Percentiles rank a stretch among this genome's conserved stretches.
Evolutionary conservation across 2,888 invertebrate species (phyloP).

Genomic region (Tenthredo mesomela): DNA sequence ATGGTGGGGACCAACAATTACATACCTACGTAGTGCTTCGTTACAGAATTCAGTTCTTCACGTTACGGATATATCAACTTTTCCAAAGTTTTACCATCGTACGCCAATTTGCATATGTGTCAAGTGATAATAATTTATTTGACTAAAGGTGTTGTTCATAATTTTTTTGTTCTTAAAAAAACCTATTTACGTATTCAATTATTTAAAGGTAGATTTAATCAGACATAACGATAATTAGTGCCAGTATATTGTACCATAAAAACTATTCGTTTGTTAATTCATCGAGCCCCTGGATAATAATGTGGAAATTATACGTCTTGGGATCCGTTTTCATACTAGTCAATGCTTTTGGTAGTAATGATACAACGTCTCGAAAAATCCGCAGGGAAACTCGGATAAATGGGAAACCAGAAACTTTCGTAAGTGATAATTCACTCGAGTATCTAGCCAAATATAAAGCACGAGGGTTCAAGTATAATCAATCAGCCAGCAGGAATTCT

Average conservation of each 20-base stretch:
- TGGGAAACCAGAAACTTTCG: neutral
- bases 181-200: too few species aligned
- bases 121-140: neutral
- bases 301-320: constrained; percentile 12
- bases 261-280: neutral
- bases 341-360: neutral
- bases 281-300: neutral
- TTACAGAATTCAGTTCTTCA: neutral
- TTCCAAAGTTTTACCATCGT: neutral
- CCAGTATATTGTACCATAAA: neutral
- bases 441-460: neutral
- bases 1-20: constrained; percentile 13
- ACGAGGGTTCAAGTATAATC: neutral
- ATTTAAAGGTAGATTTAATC: neutral
- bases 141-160: neutral
- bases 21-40: neutral
- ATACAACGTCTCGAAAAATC: neutral
- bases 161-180: neutral
- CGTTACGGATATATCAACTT: neutral
- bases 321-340: neutral
- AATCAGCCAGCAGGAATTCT: neutral
- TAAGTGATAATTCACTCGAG: constrained; percentile 27
- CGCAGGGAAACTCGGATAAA: neutral
- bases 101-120: neutral
- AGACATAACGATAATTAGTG: neutral